Evolutionary conservation across 2,113 vertebrate genomes (phyloP).

Genomic region (Alectura lathami): DNA sequence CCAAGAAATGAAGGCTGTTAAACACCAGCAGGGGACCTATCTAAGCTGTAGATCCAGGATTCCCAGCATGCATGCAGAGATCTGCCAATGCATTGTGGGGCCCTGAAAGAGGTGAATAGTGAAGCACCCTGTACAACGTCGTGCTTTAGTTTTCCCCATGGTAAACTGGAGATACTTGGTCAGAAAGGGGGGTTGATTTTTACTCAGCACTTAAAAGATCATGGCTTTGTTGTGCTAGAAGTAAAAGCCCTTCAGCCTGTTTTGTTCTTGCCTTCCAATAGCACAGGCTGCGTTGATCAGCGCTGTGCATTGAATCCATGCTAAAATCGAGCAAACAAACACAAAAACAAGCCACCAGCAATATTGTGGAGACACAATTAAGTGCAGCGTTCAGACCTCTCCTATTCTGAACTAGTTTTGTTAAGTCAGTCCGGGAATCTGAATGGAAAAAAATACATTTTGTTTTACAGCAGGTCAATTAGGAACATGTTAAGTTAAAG

Average conservation of each 20-base stretch:
- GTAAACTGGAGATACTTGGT: not conserved
- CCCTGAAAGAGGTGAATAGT: not conserved
- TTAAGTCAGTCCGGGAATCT: not conserved
- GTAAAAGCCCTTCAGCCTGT: not conserved
- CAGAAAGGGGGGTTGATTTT: not conserved
- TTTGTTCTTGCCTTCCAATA: not conserved
- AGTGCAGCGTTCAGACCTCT: not conserved
- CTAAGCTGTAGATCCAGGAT: not conserved
- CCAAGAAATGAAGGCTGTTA: not conserved
- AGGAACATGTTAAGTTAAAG: not conserved
- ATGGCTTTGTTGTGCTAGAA: not conserved
- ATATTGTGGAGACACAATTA: not conserved
- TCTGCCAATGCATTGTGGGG: not conserved
- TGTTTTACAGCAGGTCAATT: not conserved
- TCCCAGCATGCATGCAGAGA: not conserved
- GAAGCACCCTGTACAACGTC: not conserved
- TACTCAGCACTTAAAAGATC: not conserved
- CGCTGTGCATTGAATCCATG: rapidly evolving
- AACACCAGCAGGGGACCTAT: not conserved
- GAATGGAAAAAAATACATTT: not conserved
- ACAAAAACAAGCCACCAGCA: not conserved
- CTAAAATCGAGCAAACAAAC: not conserved
- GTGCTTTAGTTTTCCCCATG: not conserved
- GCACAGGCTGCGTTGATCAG: not conserved
- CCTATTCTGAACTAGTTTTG: not conserved